Conservation (phyloP, 2,888 invertebrate genomes). For the Halictus ligatus region DNA sequence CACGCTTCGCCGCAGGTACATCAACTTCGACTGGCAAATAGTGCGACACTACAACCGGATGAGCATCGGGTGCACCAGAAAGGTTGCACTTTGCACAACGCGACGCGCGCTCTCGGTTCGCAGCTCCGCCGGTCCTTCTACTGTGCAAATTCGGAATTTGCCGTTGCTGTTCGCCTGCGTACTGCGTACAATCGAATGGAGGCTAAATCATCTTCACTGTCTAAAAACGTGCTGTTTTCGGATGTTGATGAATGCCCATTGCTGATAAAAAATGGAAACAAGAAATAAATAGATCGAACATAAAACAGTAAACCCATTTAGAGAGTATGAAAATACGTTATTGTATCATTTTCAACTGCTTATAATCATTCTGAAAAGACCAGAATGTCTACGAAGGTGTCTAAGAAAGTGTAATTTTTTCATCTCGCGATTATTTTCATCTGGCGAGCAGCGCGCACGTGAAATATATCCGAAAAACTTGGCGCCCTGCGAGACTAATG, state of each 20-base stretch:
- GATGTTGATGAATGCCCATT: too few relatives aligned
- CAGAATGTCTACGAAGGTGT: too few relatives aligned
- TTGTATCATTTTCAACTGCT: too few relatives aligned
- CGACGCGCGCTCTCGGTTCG: background rate
- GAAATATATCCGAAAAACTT: background rate
- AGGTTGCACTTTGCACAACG: constrained; percentile 15
- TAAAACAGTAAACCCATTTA: too few relatives aligned
- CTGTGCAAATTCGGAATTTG: background rate
- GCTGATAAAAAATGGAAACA: too few relatives aligned
- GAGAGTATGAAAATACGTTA: background rate
- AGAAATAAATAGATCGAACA: background rate
- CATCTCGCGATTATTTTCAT: background rate
- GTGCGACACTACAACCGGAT: constrained; percentile 26
- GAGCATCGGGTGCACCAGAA: constrained; percentile 34
- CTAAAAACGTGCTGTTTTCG: too few relatives aligned
- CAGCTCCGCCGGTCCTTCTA: background rate
- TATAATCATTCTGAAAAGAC: too few relatives aligned
- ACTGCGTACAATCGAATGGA: background rate
- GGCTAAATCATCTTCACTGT: background rate
- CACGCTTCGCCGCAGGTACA: constrained; percentile 50
- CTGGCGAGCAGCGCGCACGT: background rate
- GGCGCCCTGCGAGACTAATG: background rate
- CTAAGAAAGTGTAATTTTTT: background rate
- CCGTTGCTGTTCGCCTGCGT: background rate
- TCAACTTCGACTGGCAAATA: constrained; percentile 61